Base-by-base conservation (phyloP, 1,140 invertebrate species). In the Pseudomyrmex sp. region DNA sequence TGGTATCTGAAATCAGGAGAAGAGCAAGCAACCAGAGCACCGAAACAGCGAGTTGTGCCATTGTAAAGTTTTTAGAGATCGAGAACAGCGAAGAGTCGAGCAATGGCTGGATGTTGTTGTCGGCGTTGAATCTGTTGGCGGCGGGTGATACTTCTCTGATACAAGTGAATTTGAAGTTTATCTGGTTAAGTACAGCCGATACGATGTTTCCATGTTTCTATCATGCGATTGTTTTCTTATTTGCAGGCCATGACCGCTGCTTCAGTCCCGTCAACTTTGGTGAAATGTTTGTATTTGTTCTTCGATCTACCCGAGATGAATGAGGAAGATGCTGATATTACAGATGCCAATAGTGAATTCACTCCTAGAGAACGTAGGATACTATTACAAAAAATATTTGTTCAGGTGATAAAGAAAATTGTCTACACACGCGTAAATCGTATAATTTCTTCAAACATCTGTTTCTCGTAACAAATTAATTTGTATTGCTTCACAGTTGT, bases 221-320 rank as follows among this genome's bases (percentile, higher is more conserved):
- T 52, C 54, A 48, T 61, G 23, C 52, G 44, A 1, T 48, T 13
- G 18, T 15, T 52, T n/a, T 70, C 20, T 85, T 46, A 70, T 93
- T 61, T 95, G 63, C 91, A 98, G 97, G 97, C 99, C 54, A 99
- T 99, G 98, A 99, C 98, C 74, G 97, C 97, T 66, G 97, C 98
- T 65, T 97, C 98, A 23, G 97, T 99, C 85, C 99, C 99, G 54
- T 99, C 98, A 79, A 99, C 99, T 48, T 95, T 99, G 90, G 99
- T 99, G 5, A 99, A 99, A 95, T 99, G 99, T 95, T 95, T 99
- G 50, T 99, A 99, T 93, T 95, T 99, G 82, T 99, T 99, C 94
- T 99, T 99, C 95, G 99, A 99, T 95, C 95, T 99, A 63, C 98
- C 99, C 58, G 96, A 97, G 94, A 97, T 98, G 94, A 97, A 98